Base-by-base conservation (phyloP, 2,113 vertebrate genomes). In the Dolichallabes microphthalmus region DNA sequence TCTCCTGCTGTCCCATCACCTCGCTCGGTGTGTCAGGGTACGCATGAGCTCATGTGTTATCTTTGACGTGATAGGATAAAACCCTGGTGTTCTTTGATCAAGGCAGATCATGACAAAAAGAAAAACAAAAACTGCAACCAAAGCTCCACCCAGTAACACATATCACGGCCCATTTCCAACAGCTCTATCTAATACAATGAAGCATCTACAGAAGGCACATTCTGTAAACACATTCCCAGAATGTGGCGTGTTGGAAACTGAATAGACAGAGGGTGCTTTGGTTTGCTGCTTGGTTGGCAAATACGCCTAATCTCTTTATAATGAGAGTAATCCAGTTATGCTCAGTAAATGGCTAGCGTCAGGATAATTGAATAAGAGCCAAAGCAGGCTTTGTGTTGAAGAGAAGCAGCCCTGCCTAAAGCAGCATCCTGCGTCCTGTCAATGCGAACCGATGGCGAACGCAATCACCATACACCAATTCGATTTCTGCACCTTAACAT, bases 251-350 rank as follows among this genome's bases (percentile, higher is more conserved):
- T 77, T 77, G 85, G 83, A 87, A 78, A 53, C 81, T 53, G 74
- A 60, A 85, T 55, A 73, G 81, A 85, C 61, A 57, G 75, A 73
- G 74, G 82, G 79, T 32, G 80, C 78, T 85, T 90, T 92, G 83
- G 84, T 86, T 79, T 68, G 91, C 91, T 94, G 89, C 73, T 89
- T 90, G 81, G 87, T 81, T 90, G 94, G 94, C 93, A 94, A 91
- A 88, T 91, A 93, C 91, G 90, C 91, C 93, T 98, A 97, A 98
- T 97, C 96, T 96, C 95, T 96, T 97, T 97, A 97, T 95, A 95
- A 95, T 91, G 93, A 94, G 93, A 94, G 91, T 97, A 97, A 98
- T 98, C 96, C 95, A 93, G 94, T 98, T 98, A 97, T 92, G 86
- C 91, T 93, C 92, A 93, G 93, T 93, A 94, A 95, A 95, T 92